Conservation (phyloP, 2,797 vertebrate genomes). For the Halcyon smyrnensis region DNA sequence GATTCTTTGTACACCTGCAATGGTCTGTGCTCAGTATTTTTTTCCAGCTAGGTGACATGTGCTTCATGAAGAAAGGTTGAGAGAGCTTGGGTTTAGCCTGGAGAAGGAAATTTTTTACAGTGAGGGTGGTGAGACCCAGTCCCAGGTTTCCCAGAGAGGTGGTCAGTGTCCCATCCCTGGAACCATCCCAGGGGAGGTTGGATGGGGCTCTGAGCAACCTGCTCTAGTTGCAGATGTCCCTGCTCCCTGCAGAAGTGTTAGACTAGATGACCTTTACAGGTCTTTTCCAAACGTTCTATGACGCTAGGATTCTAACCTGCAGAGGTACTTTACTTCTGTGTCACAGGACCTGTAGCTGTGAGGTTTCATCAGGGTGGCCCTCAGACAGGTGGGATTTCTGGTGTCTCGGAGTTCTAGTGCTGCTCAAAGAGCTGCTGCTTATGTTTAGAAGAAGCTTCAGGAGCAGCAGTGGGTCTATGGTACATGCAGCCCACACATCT, state of each 20-base stretch:
- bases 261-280: background rate
- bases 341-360: background rate
- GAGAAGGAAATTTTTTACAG: background rate
- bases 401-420: background rate
- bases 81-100: background rate
- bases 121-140: background rate
- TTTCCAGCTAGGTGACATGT: background rate
- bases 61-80: background rate
- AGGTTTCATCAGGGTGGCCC: background rate
- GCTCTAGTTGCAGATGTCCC: background rate
- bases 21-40: background rate
- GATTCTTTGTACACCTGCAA: background rate
- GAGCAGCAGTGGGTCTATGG: background rate
- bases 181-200: background rate
- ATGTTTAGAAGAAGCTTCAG: background rate
- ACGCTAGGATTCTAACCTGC: background rate
- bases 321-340: background rate
- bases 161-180: background rate
- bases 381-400: background rate
- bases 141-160: background rate
- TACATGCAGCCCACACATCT: fast-evolving
- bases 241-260: background rate
- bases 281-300: background rate
- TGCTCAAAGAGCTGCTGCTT: background rate
- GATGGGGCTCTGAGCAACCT: background rate